Conservation (phyloP, 2,888 invertebrate genomes). For the Gymnoscelis rufifasciata region DNA sequence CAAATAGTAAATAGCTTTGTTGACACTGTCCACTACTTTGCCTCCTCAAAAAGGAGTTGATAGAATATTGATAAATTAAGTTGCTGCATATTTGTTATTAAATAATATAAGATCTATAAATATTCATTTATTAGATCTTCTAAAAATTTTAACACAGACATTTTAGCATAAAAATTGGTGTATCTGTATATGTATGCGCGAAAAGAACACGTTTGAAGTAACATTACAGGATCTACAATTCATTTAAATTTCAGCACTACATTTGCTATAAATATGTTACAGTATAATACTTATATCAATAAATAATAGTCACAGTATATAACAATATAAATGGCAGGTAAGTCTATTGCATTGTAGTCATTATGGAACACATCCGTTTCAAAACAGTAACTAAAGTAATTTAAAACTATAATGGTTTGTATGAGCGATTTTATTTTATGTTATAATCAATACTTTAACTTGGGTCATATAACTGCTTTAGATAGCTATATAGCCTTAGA, state of each 20-base stretch:
- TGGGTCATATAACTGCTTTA: too few relatives aligned
- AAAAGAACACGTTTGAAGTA: not conserved
- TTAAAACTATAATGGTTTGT: conserved; percentile 15
- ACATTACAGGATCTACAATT: not conserved
- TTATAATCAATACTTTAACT: conserved; percentile 22
- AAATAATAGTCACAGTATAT: conserved; percentile 25
- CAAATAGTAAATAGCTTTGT: too few relatives aligned
- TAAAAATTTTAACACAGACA: too few relatives aligned
- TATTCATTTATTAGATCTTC: too few relatives aligned
- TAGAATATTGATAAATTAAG: too few relatives aligned
- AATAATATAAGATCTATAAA: too few relatives aligned
- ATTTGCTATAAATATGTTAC: conserved; percentile 20
- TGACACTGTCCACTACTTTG: too few relatives aligned
- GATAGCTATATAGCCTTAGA: too few relatives aligned
- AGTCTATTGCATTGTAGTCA: conserved; percentile 63
- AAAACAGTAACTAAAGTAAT: conserved; percentile 32
- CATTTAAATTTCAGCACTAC: conserved; percentile 12
- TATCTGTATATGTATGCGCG: too few relatives aligned
- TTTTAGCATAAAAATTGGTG: too few relatives aligned
- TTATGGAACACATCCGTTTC: conserved; percentile 62
- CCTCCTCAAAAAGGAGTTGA: too few relatives aligned
- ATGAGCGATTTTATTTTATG: conserved; percentile 12
- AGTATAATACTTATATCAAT: conserved; percentile 19
- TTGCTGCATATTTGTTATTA: too few relatives aligned
- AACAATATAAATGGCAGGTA: conserved; percentile 58